Percentiles rank a stretch among this genome's conserved stretches.
These are phyloP conservation scores for Thymelicus acteon DNA, from an alignment of 2,888 invertebrate genomes.

Conservation along the genomic window DNA sequence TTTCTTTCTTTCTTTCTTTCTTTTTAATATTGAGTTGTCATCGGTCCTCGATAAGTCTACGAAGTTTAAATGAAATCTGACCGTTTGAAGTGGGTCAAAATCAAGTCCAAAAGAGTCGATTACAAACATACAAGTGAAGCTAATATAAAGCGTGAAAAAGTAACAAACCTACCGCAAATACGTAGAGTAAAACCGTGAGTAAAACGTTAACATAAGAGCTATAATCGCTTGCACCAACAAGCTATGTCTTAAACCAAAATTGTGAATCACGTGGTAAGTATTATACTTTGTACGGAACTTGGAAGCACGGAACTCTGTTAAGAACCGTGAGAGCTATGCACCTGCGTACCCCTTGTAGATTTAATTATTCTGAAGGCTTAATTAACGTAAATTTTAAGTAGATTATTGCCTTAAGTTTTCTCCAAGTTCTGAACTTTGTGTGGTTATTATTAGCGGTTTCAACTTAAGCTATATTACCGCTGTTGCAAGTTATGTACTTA, in stretches of 20 bases:
- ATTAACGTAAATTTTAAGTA: slow-evolving; percentile 50
- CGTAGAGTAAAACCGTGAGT: no score
- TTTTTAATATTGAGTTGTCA: no score
- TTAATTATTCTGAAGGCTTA: slow-evolving; percentile 53
- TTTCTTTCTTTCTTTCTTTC: no score
- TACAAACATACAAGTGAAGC: no score
- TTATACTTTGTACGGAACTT: slow-evolving; percentile 4
- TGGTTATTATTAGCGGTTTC: background rate
- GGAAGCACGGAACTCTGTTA: slow-evolving; percentile 24
- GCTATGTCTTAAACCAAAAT: background rate
- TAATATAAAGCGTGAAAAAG: no score
- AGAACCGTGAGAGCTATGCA: slow-evolving; percentile 48
- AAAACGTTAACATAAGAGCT: background rate
- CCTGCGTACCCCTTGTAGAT: slow-evolving; percentile 55
- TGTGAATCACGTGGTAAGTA: slow-evolving; percentile 11
- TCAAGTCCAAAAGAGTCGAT: no score
- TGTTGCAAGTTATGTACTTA: background rate
- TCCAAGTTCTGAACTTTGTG: slow-evolving; percentile 6
- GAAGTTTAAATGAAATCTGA: no score
- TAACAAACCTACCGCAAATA: no score
- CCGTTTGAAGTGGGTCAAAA: no score
- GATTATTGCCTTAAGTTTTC: slow-evolving; percentile 24
- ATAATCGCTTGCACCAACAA: slow-evolving; percentile 5
- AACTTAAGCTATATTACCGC: background rate
- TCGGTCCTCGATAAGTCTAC: no score